These are phyloP conservation scores for Rhinogobio ventralis DNA, from an alignment of 2,797 vertebrate species.

Conservation along the genomic window DNA sequence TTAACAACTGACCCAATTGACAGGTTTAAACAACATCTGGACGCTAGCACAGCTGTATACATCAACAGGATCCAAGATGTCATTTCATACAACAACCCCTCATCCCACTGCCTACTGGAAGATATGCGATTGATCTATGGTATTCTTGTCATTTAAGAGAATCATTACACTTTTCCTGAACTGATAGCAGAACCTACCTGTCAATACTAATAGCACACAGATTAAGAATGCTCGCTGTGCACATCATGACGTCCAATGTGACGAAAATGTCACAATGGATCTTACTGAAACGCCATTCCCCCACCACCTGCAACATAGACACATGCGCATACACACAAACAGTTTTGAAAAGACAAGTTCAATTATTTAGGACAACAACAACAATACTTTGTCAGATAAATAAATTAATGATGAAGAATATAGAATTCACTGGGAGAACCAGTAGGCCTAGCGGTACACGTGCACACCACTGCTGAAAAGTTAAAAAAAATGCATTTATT, in stretches of 20 bases:
- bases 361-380: background rate
- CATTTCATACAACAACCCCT: background rate
- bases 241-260: conserved; percentile 99
- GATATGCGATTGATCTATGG: conserved; percentile 19
- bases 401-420: background rate
- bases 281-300: conserved; percentile 95
- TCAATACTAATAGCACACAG: conserved; percentile 99
- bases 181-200: conserved; percentile 82
- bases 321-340: background rate
- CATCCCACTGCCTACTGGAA: background rate
- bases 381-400: background rate
- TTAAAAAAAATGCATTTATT: background rate
- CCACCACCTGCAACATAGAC: conserved; percentile 87
- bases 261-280: conserved; percentile 99
- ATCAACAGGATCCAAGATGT: background rate
- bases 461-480: background rate
- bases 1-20: background rate
- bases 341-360: background rate
- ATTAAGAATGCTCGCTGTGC: conserved; percentile 98
- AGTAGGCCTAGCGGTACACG: no score
- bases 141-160: conserved; percentile 3
- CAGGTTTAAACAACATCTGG: background rate
- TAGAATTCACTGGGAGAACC: background rate
- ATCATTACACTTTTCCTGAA: conserved; percentile 10
- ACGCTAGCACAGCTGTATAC: background rate